These are phyloP conservation scores for Bergia puertoricense DNA, from an alignment of 92 coral and sea anemone genomes.

Conservation along the genomic window DNA sequence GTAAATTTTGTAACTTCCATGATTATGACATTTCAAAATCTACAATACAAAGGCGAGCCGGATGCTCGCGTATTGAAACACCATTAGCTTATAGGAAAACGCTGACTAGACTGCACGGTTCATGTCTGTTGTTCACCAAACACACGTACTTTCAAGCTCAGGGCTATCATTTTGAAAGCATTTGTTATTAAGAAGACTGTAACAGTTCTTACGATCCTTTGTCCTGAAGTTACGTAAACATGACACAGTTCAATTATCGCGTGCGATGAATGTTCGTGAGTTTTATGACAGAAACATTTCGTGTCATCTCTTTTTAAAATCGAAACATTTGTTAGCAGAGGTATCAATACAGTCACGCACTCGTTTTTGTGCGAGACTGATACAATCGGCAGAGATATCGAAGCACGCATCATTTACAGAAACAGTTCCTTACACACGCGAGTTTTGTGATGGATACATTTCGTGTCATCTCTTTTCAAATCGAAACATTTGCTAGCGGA, in stretches of 20 bases:
- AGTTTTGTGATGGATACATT: background rate
- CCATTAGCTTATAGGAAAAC: background rate
- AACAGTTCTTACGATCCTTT: background rate
- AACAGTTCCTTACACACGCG: too few species aligned
- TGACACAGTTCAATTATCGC: background rate
- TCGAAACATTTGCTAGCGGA: slow-evolving; percentile 2
- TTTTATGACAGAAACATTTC: background rate
- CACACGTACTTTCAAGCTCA: too few species aligned
- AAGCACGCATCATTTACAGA: background rate
- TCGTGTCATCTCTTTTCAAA: background rate
- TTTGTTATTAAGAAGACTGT: background rate
- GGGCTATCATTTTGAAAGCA: background rate
- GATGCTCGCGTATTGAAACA: background rate
- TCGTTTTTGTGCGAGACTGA: background rate
- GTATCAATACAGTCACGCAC: background rate
- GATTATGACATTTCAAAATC: background rate
- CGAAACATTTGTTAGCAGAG: slow-evolving; percentile 3
- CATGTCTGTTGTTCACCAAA: background rate
- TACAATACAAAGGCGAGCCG: background rate
- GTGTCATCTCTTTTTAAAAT: background rate
- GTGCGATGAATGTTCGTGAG: slow-evolving; percentile 10
- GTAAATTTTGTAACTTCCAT: background rate
- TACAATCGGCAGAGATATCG: background rate
- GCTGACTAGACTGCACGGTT: background rate
- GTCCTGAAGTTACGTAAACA: background rate